Conservation (phyloP, 2,888 invertebrate genomes). For the Prosopocoilus inquinatus region DNA sequence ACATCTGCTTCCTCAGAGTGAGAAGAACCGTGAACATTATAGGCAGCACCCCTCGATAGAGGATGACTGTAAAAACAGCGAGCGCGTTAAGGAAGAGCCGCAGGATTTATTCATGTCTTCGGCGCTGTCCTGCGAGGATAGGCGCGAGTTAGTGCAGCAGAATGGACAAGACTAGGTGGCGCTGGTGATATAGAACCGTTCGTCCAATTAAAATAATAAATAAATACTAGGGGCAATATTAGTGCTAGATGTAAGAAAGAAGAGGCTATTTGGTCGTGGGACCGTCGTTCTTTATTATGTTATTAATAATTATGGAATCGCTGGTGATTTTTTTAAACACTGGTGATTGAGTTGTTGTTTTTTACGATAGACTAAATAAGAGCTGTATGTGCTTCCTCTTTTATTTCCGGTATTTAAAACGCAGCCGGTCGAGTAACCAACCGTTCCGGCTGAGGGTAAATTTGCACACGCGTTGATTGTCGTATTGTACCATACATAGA, state of each 20-base stretch:
- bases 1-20: constrained; percentile 76
- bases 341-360: constrained; percentile 30
- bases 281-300: constrained; percentile 31
- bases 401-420: constrained; percentile 35
- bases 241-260: constrained; percentile 33
- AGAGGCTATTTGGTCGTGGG: constrained; percentile 21
- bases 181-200: constrained; percentile 12
- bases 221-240: constrained; percentile 45
- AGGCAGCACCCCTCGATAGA: constrained; percentile 53
- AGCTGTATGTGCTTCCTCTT: constrained; percentile 47
- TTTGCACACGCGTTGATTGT: constrained; percentile 6
- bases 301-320: constrained; percentile 25
- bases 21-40: constrained; percentile 67
- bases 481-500: constrained; percentile 5
- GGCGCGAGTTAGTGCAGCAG: constrained; percentile 69
- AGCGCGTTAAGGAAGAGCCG: constrained; percentile 44
- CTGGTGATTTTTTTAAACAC: constrained; percentile 13
- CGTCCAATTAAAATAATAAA: too few relatives aligned
- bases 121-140: constrained; percentile 60
- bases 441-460: constrained; percentile 9
- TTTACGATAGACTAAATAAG: constrained; percentile 33
- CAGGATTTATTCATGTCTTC: constrained; percentile 52
- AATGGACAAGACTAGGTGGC: constrained; percentile 72
- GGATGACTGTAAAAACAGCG: constrained; percentile 60
- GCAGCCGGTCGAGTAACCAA: not conserved